These are phyloP conservation scores for Reinhardtius hippoglossoides DNA, from an alignment of 2,113 vertebrate species.

Conservation along the genomic window DNA sequence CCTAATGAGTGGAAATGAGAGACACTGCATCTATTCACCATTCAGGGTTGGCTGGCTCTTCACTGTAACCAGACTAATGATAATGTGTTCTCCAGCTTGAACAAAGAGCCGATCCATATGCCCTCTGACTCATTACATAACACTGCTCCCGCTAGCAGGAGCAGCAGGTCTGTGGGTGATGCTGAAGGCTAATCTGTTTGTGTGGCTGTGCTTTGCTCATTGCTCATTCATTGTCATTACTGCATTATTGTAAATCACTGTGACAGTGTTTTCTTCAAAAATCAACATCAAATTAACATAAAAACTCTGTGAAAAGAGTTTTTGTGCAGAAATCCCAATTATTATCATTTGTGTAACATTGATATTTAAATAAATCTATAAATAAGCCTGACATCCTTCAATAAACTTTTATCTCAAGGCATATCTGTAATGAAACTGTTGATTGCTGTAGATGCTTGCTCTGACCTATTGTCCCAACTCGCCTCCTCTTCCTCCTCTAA, in stretches of 20 bases:
- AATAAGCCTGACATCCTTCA: too few species aligned
- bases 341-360: too few species aligned
- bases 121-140: constrained; percentile 71
- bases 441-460: neutral
- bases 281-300: too few species aligned
- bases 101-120: constrained; percentile 70
- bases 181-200: constrained; percentile 31
- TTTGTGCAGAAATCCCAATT: too few species aligned
- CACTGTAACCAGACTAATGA: constrained; percentile 75
- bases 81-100: constrained; percentile 71
- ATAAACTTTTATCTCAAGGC: neutral
- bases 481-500: neutral
- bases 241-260: constrained; percentile 11
- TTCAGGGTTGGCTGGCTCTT: constrained; percentile 62
- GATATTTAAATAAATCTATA: too few species aligned
- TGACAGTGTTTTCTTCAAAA: neutral
- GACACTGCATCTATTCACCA: constrained; percentile 74
- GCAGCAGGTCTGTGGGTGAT: constrained; percentile 48
- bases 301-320: neutral
- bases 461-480: neutral
- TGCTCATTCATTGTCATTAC: constrained; percentile 29
- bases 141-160: constrained; percentile 37
- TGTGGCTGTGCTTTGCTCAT: constrained; percentile 15
- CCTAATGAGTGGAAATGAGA: constrained; percentile 81
- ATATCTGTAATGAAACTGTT: neutral